phyloP scores from a whole-genome alignment of 2,888 invertebrate genomes.

The Agapostemon virescens region DNA sequence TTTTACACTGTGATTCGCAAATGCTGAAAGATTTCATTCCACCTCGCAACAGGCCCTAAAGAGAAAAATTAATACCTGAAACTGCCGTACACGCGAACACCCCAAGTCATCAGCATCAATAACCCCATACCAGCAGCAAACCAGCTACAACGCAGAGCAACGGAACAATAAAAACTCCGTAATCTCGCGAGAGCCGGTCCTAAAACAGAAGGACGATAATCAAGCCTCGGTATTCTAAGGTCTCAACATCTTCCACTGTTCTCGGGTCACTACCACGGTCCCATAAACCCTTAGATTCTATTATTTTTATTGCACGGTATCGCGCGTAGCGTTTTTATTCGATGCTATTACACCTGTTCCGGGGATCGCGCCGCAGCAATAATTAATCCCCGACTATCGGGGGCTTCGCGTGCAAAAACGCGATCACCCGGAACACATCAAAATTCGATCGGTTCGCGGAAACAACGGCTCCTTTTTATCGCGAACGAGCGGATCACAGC shows the following conservation, averaged over 20 bases:
- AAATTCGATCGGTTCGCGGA: neutral
- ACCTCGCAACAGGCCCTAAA: too few species aligned
- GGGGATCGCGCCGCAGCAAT: neutral
- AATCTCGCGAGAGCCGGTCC: neutral
- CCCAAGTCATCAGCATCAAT: too few species aligned
- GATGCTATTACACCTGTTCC: neutral
- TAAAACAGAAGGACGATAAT: neutral
- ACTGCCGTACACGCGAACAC: too few species aligned
- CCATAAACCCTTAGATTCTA: neutral
- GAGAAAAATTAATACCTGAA: too few species aligned
- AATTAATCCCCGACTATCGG: neutral
- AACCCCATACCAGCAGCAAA: too few species aligned
- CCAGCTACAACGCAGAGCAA: neutral
- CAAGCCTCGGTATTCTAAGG: neutral
- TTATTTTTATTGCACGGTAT: neutral
- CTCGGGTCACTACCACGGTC: neutral
- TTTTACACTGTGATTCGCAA: too few species aligned
- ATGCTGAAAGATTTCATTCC: too few species aligned
- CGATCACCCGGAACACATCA: neutral
- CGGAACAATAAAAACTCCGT: neutral
- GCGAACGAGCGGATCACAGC: neutral
- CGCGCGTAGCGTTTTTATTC: neutral
- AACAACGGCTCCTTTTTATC: slow-evolving; percentile 7
- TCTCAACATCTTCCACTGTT: neutral
- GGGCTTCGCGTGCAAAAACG: neutral